Percentiles rank a stretch among this genome's conserved stretches.
phyloP scores from a whole-genome alignment of 1,140 invertebrate species.

The Ceratina calcarata region DNA sequence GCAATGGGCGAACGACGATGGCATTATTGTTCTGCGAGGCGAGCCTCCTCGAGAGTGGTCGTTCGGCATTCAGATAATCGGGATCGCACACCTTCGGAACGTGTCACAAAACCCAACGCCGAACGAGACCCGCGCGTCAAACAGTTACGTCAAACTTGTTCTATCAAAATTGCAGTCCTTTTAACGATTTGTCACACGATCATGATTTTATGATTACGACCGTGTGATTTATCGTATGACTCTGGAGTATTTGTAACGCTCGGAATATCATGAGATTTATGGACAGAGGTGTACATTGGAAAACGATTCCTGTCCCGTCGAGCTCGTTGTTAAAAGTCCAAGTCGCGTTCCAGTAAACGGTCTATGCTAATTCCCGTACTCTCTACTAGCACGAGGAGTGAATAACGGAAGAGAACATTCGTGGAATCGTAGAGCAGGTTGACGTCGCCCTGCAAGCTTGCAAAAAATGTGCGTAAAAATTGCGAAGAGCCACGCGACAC shows the following conservation, averaged over 20 bases:
- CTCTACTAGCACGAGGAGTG: neutral
- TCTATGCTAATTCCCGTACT: conserved; percentile 16
- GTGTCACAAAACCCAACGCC: neutral
- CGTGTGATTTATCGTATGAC: no score
- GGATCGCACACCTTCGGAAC: neutral
- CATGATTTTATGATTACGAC: no score
- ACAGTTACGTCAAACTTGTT: no score
- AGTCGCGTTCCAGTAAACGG: conserved; percentile 11
- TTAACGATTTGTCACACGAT: no score
- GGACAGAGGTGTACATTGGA: neutral
- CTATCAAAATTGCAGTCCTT: no score
- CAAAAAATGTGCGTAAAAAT: no score
- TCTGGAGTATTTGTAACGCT: no score
- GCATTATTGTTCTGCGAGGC: conserved; percentile 1
- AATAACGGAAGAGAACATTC: neutral
- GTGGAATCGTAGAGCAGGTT: conserved; percentile 3
- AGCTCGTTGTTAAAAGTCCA: neutral
- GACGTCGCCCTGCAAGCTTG: neutral
- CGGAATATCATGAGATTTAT: no score
- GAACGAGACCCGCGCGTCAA: neutral
- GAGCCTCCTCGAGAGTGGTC: neutral
- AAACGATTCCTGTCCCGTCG: neutral
- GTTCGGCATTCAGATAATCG: conserved; percentile 37
- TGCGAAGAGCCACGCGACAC: no score
- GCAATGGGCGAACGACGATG: neutral